Percentiles rank a stretch among this genome's conserved stretches.
Conservation (phyloP, 2,888 invertebrate species). For the Prosapia bicincta region DNA sequence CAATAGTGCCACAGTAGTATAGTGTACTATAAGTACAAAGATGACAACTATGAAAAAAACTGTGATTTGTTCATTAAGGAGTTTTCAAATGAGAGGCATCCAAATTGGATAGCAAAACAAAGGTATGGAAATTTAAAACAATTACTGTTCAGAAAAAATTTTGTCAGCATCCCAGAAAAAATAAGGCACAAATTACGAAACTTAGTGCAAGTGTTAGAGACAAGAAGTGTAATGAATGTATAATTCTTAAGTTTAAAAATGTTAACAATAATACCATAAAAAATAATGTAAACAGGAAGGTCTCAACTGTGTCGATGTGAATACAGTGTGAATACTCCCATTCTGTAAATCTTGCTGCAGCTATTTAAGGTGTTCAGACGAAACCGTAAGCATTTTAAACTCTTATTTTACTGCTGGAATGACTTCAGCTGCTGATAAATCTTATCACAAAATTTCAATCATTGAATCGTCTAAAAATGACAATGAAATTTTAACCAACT, state of each 20-base stretch:
- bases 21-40: constrained; percentile 16
- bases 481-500: constrained; percentile 12
- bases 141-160: constrained; percentile 11
- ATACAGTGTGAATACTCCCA: constrained; percentile 4
- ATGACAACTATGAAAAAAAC: constrained; percentile 12
- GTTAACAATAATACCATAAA: constrained; percentile 13
- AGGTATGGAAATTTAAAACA: constrained; percentile 12
- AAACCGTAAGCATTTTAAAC: constrained; percentile 6
- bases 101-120: constrained; percentile 6
- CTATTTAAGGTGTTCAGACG: constrained; percentile 6
- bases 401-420: constrained; percentile 11
- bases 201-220: constrained; percentile 13
- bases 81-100: constrained; percentile 9
- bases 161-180: constrained; percentile 9
- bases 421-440: constrained; percentile 9
- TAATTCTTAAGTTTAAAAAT: constrained; percentile 17
- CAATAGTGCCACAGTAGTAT: constrained; percentile 2
- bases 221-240: constrained; percentile 11
- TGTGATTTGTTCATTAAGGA: constrained; percentile 10
- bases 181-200: constrained; percentile 7
- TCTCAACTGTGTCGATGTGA: constrained; percentile 7
- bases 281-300: constrained; percentile 13
- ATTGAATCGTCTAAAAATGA: constrained; percentile 13
- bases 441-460: constrained; percentile 2
- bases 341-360: constrained; percentile 14